Evolutionary conservation across 2,113 vertebrate species (phyloP), one percentile per base, ranked within the genome.

Genomic region (Eulemur macaco): DNA sequence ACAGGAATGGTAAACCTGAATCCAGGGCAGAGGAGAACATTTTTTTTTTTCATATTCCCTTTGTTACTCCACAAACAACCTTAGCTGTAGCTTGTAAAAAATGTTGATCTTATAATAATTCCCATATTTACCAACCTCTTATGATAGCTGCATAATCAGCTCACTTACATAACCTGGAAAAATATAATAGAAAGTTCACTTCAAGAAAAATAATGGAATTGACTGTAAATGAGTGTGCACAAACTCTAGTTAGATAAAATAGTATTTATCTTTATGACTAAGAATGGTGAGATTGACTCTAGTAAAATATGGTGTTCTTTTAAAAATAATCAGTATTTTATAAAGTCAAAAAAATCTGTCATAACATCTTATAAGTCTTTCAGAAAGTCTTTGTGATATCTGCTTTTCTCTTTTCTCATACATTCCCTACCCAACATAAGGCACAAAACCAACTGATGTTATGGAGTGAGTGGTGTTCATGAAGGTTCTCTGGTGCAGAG

Each of bases 111-210:
- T 91, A 64, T 66, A 88, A 76, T 89, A 98, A 97, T 97, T 87
- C 83, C 95, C 31, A 20, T 93, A 63, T 89, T 96, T 97, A 89
- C 12, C 78, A 39, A 90, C 29, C 3, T 68, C 37, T 94, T 52
- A 2, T 54, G 52, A 18, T 54, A 54, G 78, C 98, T 98, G 97
- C 85, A 96, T 97, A 98, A 98, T 97, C 86, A 14, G 56, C 81
- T 93, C 77, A 23, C 85, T 98, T 98, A 95, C 52, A 80, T 98
- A 98, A 98, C n/a, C 1, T 1, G 52, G 81, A 91, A 95, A 97
- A 97, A 96, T 84, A 64, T 23, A 91, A 76, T 93, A 93, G 0
- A 94, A 96, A 91, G 80, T 95, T 90, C 60, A 14, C 76, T 6
- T 47, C 52, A 50, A 14, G n/a, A 2, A 27, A 74, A 87, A 96